These are phyloP conservation scores for Stomorhina lunata DNA, from an alignment of 2,888 invertebrate genomes.

Conservation along the genomic window DNA sequence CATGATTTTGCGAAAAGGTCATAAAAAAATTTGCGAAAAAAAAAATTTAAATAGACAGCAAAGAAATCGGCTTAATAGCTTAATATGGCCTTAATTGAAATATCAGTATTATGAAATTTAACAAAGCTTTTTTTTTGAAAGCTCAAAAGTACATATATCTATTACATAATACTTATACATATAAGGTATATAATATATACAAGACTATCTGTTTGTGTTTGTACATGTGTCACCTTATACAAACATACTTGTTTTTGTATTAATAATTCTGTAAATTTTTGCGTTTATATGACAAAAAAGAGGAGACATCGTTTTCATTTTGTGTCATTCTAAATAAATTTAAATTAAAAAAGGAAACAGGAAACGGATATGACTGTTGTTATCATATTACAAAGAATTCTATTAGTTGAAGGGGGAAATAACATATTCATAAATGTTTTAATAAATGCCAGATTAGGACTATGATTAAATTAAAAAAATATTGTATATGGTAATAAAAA, in stretches of 20 bases:
- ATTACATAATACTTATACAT: too few species aligned
- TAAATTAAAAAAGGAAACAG: not conserved
- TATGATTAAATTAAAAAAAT: too few species aligned
- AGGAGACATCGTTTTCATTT: not conserved
- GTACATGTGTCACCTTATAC: too few species aligned
- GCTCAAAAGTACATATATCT: too few species aligned
- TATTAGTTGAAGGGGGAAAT: not conserved
- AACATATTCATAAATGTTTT: too few species aligned
- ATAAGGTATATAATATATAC: too few species aligned
- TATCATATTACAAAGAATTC: not conserved
- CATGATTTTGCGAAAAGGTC: not conserved
- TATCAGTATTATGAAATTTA: not conserved
- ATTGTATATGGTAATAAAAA: too few species aligned
- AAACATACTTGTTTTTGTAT: not conserved
- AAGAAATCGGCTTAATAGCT: not conserved
- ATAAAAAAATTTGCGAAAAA: not conserved
- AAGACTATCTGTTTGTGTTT: too few species aligned
- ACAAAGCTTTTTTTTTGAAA: not conserved
- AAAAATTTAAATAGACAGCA: not conserved
- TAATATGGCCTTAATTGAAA: conserved; percentile 6
- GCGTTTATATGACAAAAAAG: not conserved
- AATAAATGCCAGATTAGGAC: too few species aligned
- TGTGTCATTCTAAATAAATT: not conserved
- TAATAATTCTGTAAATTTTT: not conserved
- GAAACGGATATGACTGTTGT: not conserved